Conservation (phyloP, 2,888 invertebrate genomes). For the Coelopa pilipes region DNA sequence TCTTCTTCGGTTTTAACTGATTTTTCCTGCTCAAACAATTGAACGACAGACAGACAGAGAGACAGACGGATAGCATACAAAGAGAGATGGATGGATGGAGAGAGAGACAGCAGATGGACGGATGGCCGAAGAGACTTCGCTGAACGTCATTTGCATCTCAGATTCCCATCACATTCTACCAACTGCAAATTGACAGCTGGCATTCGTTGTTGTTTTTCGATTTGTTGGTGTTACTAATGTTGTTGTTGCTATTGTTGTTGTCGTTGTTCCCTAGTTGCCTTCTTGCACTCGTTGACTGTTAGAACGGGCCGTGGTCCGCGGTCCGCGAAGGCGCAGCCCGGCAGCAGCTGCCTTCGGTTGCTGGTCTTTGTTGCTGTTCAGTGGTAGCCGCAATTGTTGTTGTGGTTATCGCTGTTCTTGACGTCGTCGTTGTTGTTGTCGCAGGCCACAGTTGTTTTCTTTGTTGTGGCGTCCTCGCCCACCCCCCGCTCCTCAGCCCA, state of each 20-base stretch:
- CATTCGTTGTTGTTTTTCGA: neutral
- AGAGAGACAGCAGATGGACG: conserved; percentile 1
- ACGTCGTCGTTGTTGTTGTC: conserved; percentile 3
- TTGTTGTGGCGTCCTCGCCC: no score
- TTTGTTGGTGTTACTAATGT: conserved; percentile 1
- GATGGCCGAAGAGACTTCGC: neutral
- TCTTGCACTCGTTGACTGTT: neutral
- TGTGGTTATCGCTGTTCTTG: neutral
- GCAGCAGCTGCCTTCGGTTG: neutral
- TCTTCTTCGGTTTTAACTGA: conserved; percentile 21
- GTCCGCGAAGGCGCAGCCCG: neutral
- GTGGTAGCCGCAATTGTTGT: neutral
- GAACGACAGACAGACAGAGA: neutral
- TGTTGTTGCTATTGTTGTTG: conserved; percentile 10
- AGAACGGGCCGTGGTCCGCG: neutral
- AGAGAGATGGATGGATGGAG: neutral
- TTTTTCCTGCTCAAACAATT: conserved; percentile 21
- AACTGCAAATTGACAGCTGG: conserved; percentile 33
- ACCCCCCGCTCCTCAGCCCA: neutral
- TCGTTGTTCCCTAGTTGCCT: neutral
- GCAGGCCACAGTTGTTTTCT: neutral
- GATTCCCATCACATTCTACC: conserved; percentile 28
- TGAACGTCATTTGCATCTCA: conserved; percentile 36
- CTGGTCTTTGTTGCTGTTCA: neutral
- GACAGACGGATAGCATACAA: neutral